Evolutionary conservation across 2,113 vertebrate species (phyloP), one percentile per base, ranked within the genome.

Genomic region (Sturnus vulgaris): DNA sequence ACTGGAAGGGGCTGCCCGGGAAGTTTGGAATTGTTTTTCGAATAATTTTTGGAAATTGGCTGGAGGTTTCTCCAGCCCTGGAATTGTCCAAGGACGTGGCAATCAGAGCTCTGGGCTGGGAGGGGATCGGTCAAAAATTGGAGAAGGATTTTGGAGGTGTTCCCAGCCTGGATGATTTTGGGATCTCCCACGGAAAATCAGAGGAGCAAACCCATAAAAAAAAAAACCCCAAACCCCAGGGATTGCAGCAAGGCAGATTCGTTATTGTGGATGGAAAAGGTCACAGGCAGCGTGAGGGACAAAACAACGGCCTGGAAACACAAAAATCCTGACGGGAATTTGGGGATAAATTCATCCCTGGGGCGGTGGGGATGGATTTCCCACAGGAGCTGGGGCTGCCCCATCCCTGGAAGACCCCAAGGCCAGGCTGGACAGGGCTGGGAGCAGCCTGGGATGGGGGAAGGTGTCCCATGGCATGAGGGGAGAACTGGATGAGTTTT

Each of bases 61-160:
- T 15, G 64, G 10, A 52, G 18, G 17, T 33, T 22, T 21, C 39
- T 46, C 23, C 55, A 53, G 0, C 12, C 23, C 39, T 24, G 55
- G 18, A 78, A 17, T 3, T 61, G 39, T 2, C n/a, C 28, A 23
- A 16, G 73, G 39, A 39, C 0, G 4, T 2, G 46, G 17, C 25
- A 68, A 39, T 14, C 15, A 10, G 63, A 7, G 8, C 20, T 12
- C 21, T 7, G 31, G 35, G 28, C 2, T 6, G 18, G n/a, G 14
- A 1, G 49, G 35, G 35, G 15, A 35, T 24, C 0, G 3, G 8
- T 2, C 30, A 46, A 35, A 17, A 16, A 13, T 0, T 10, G 46
- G 27, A 9, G 6, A 12, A 2, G 0, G 63, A 2, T 2, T 12
- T 7, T 2, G 33, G 19, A 28, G 18, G 1, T 2, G 2, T 27